Percentiles rank a stretch among this genome's conserved stretches.
Evolutionary conservation across 2,797 vertebrate species (phyloP).

Genomic region (Lates japonicus): DNA sequence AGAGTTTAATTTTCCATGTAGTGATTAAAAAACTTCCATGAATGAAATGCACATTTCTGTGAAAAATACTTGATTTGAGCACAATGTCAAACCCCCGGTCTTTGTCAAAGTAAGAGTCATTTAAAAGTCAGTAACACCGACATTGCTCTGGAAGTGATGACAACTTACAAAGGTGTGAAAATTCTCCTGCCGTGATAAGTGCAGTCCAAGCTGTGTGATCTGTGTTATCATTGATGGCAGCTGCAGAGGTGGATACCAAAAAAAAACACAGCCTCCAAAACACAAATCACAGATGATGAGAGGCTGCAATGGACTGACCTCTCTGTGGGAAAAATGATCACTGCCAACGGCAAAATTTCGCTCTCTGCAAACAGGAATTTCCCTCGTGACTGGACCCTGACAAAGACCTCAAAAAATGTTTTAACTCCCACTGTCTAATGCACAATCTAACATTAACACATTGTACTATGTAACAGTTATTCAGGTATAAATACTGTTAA

Average conservation of each 20-base stretch:
- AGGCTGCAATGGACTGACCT: conserved; percentile 29
- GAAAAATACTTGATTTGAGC: not conserved
- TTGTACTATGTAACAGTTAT: not conserved
- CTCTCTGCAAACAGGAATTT: conserved; percentile 21
- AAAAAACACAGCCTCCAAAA: conserved; percentile 23
- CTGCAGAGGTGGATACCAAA: conserved; percentile 34
- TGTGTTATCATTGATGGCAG: conserved; percentile 32
- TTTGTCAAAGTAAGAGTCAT: too few species aligned
- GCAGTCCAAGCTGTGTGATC: conserved; percentile 31
- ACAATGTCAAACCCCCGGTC: not conserved
- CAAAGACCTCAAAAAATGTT: conserved; percentile 6
- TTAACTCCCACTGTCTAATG: not conserved
- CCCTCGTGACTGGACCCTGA: conserved; percentile 1
- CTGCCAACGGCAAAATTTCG: conserved; percentile 16
- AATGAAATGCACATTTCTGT: not conserved
- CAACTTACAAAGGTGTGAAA: not conserved
- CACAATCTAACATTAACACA: not conserved
- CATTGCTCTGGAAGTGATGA: not conserved
- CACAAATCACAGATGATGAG: conserved; percentile 37
- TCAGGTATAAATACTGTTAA: not conserved
- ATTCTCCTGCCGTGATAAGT: not conserved
- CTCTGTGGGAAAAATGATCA: conserved; percentile 24
- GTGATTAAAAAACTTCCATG: not conserved
- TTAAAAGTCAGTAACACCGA: not conserved
- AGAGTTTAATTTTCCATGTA: not conserved